Percentiles rank a stretch among this genome's conserved stretches.
Conservation (phyloP, 2,797 vertebrate species). For the Chaetophractus vellerosus region DNA sequence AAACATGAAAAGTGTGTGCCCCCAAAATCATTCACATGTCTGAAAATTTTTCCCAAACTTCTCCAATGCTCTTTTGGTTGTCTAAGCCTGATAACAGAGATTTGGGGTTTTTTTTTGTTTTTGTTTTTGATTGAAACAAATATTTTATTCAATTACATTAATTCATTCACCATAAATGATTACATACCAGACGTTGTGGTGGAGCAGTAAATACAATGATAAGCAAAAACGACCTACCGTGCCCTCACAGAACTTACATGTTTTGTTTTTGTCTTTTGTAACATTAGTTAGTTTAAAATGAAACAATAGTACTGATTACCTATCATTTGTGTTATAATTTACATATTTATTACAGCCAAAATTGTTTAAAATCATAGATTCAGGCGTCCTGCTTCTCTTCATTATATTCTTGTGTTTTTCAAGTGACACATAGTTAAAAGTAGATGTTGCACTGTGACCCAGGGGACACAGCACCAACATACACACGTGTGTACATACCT, state of each 20-base stretch:
- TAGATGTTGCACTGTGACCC: no score
- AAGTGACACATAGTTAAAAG: not conserved
- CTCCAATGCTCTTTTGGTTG: not conserved
- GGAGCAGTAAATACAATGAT: no score
- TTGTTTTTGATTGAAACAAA: not conserved
- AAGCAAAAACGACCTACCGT: no score
- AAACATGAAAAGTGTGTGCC: not conserved
- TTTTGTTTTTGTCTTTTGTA: not conserved
- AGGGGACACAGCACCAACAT: not conserved
- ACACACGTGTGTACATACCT: not conserved
- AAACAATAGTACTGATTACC: slow-evolving; percentile 16
- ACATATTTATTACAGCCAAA: slow-evolving; percentile 43
- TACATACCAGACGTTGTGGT: no score
- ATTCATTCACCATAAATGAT: no score
- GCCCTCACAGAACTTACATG: no score
- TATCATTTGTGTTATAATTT: slow-evolving; percentile 36
- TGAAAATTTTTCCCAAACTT: not conserved
- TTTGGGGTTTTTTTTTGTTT: not conserved
- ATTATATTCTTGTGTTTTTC: slow-evolving; percentile 40
- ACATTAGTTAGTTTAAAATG: slow-evolving; percentile 43
- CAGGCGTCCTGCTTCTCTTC: slow-evolving; percentile 28
- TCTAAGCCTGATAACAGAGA: not conserved
- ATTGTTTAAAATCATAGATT: slow-evolving; percentile 59
- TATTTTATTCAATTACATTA: no score
- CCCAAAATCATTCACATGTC: not conserved